phyloP scores from a whole-genome alignment of 2,113 vertebrate genomes.

The Paradisaea rubra region DNA sequence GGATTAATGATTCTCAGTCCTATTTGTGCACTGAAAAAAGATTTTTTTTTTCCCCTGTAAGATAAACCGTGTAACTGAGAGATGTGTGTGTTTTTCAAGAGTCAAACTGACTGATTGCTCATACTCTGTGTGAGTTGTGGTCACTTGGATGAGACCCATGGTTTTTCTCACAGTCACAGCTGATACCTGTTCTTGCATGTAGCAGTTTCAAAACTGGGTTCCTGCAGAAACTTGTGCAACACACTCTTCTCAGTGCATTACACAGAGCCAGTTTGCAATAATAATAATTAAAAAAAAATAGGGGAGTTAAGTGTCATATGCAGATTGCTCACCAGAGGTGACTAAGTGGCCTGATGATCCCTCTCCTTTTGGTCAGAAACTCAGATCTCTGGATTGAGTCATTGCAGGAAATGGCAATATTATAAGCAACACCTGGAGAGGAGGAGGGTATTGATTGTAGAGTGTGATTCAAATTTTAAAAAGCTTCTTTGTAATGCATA shows the following conservation, averaged over 20 bases:
- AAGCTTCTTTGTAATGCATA: not conserved
- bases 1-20: not conserved
- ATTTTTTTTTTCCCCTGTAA: not conserved
- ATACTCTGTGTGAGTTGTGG: not conserved
- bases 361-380: not conserved
- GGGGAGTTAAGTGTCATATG: not conserved
- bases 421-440: not conserved
- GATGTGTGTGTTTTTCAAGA: not conserved
- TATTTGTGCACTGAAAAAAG: not conserved
- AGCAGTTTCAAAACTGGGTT: not conserved
- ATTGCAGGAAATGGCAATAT: not conserved
- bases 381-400: accelerated
- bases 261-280: not conserved
- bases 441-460: not conserved
- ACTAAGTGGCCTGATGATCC: not conserved
- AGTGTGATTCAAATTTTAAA: not conserved
- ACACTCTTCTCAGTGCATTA: not conserved
- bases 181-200: not conserved
- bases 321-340: not conserved
- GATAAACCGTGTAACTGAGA: not conserved
- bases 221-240: not conserved
- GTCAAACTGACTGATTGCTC: not conserved
- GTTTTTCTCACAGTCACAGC: not conserved
- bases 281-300: not conserved
- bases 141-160: not conserved